Evolutionary conservation across 2,888 invertebrate species (phyloP).

Genomic region (Rhagonycha lutea): DNA sequence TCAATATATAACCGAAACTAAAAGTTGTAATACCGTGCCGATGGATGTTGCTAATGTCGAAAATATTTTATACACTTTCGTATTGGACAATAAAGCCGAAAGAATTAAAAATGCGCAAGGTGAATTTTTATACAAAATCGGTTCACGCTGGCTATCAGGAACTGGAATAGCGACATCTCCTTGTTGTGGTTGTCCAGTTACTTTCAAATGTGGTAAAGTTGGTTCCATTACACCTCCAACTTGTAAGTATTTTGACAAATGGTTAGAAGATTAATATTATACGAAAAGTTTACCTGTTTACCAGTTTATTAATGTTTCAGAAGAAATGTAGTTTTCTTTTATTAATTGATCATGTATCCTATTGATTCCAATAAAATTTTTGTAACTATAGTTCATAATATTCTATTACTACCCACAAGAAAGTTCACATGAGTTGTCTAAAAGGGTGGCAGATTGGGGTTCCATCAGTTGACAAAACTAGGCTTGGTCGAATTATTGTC

Average conservation of each 20-base stretch:
- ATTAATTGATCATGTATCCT: too few relatives aligned
- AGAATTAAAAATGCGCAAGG: constrained; percentile 70
- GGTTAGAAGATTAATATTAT: constrained; percentile 60
- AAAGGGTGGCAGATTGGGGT: too few relatives aligned
- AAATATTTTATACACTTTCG: constrained; percentile 88
- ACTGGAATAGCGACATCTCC: constrained; percentile 85
- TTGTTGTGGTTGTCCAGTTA: constrained; percentile 91
- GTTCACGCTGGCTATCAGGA: constrained; percentile 73
- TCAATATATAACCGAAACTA: constrained; percentile 86
- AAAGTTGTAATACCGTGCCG: constrained; percentile 78
- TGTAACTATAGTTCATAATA: too few relatives aligned
- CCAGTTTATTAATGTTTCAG: not conserved
- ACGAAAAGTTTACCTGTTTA: too few relatives aligned
- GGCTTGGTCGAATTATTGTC: too few relatives aligned
- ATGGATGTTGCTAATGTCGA: constrained; percentile 77
- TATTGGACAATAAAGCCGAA: constrained; percentile 89
- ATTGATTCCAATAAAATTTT: too few relatives aligned
- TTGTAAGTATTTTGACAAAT: constrained; percentile 87
- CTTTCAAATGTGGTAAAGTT: constrained; percentile 78
- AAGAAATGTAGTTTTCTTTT: not conserved
- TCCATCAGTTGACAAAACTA: too few relatives aligned
- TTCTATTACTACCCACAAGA: too few relatives aligned
- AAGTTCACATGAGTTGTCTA: too few relatives aligned
- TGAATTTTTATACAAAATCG: constrained; percentile 71
- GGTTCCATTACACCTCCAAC: constrained; percentile 84